These are phyloP conservation scores for Sebastes oblongus DNA, from an alignment of 2,797 vertebrate genomes.

Conservation along the genomic window DNA sequence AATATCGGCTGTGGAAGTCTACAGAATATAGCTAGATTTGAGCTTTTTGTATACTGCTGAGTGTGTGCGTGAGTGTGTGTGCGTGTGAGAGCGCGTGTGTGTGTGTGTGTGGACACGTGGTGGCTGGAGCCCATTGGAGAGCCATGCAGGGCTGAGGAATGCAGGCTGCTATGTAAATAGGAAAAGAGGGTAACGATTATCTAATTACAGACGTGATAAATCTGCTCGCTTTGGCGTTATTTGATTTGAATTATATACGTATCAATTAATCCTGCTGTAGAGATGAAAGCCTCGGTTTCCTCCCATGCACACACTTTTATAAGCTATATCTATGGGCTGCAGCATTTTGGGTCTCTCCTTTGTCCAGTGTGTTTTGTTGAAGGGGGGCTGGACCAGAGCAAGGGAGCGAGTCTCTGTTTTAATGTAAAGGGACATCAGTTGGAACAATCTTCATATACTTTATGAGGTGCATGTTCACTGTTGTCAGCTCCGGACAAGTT, in stretches of 20 bases:
- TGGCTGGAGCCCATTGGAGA: conserved; percentile 42
- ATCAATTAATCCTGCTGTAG: conserved; percentile 43
- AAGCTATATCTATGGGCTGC: not conserved
- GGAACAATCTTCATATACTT: conserved; percentile 41
- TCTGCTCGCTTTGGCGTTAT: conserved; percentile 48
- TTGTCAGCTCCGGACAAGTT: conserved; percentile 45
- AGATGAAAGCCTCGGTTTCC: conserved; percentile 19
- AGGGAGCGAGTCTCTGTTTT: conserved; percentile 28
- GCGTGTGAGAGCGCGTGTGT: not conserved
- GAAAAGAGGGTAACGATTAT: conserved; percentile 62
- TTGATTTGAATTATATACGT: conserved; percentile 56
- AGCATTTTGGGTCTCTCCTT: conserved; percentile 5
- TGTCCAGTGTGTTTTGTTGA: conserved; percentile 42
- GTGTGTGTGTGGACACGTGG: conserved; percentile 31
- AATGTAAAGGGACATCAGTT: conserved; percentile 48
- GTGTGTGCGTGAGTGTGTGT: not conserved
- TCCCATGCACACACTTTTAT: conserved; percentile 5
- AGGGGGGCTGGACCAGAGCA: conserved; percentile 8
- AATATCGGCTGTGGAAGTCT: conserved; percentile 16
- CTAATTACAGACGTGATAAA: conserved; percentile 64
- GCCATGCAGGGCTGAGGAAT: conserved; percentile 51
- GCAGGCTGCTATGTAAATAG: conserved; percentile 55
- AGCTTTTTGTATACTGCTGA: not conserved
- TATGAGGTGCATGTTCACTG: conserved; percentile 38
- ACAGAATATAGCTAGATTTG: conserved; percentile 10